Evolutionary conservation across 2,888 invertebrate species (phyloP), one percentile per base, ranked within the genome.

Genomic region (Scaptomyza tumidula): DNA sequence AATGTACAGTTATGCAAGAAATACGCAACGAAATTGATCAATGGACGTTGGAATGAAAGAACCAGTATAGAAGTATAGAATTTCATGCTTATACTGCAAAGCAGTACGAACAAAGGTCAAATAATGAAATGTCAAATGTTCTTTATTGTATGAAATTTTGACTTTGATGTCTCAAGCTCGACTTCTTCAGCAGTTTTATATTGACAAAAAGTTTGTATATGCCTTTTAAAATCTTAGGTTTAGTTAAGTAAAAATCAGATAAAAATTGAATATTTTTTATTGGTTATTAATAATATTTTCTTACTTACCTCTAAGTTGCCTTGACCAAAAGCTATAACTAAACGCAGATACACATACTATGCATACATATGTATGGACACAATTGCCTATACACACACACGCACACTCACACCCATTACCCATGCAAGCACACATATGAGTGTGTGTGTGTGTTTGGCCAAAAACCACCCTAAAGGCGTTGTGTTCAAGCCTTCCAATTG

Each of bases 401-500:
- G 14, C 13, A 43, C 27, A 16, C 11, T 24, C 24, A 44, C 49
- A 43, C 6, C 14, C 41, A 39, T n/a, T 68, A 65, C 49, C 39
- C 43, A 45, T 55, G 27, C 44, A 9, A 27, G 11, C 57, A 43
- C 44, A 39, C 16, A 43, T 60, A 50, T 68, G 68, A 31, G 57
- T 37, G 57, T 54, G 39, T 29, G 39, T 29, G 67, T 54, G 49
- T 76, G 68, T 41, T 41, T 41, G 16, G 41, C 41, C 7, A 57
- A 60, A 83, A 80, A 68, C 87, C 87, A 81, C 87, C 80, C 85
- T 48, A 54, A 80, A 67, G 52, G 29, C 52, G 49, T 63, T 61
- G 65, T 61, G 65, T 75, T 70, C 75, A 56, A 53, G 78, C 43
- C 65, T 75, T 89, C 89, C 89, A 85, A 85, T 85, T 85, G 85